These are phyloP conservation scores for Lacerta viridis DNA, from an alignment of 2,797 vertebrate genomes.

Conservation along the genomic window DNA sequence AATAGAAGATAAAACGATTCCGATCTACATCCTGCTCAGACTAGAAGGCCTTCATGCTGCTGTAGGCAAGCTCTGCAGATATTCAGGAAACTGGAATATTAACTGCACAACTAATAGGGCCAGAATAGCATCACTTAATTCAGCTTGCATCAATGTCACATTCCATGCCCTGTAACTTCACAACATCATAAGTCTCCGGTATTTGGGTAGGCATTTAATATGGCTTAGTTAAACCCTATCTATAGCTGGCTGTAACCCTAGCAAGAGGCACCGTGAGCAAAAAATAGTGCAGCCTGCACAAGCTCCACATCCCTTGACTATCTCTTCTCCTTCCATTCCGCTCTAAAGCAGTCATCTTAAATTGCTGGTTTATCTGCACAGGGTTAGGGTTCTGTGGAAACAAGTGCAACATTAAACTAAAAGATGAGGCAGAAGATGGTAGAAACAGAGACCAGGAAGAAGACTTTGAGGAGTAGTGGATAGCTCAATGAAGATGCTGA, in stretches of 20 bases:
- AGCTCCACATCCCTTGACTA: constrained; percentile 58
- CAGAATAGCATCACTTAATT: constrained; percentile 67
- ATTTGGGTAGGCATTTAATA: constrained; percentile 64
- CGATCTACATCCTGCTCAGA: background rate
- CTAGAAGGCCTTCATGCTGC: background rate
- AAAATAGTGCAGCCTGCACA: constrained; percentile 67
- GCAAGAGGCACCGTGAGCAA: constrained; percentile 65
- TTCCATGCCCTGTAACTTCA: constrained; percentile 66
- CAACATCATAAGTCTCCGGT: constrained; percentile 59
- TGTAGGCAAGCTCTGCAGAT: background rate
- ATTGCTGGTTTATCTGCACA: constrained; percentile 42
- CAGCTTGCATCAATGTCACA: constrained; percentile 66
- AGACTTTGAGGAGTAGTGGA: no score
- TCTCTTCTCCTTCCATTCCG: constrained; percentile 42
- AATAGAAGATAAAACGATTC: constrained; percentile 28
- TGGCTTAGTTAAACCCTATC: constrained; percentile 76
- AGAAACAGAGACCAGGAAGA: constrained; percentile 39
- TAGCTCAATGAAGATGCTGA: no score
- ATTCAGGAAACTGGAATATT: constrained; percentile 14
- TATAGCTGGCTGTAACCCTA: constrained; percentile 76
- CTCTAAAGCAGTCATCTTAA: constrained; percentile 57
- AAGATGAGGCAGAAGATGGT: constrained; percentile 23
- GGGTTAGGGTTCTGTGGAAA: background rate
- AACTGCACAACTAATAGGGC: constrained; percentile 49
- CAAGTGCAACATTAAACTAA: constrained; percentile 51